Base-by-base conservation (phyloP, 2,113 vertebrate species). In the Gobio gobio region DNA sequence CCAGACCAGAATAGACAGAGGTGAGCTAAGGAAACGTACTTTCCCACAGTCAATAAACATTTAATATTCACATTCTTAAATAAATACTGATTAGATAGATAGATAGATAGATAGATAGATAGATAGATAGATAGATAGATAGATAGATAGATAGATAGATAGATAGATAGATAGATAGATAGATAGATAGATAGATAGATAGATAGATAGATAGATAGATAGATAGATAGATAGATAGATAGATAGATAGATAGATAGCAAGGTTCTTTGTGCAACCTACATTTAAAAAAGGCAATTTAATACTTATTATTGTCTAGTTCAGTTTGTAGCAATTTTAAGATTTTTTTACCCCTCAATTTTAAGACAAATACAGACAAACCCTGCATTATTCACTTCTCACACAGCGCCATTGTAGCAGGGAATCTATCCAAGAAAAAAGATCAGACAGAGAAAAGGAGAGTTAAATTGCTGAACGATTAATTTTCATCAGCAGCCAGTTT, bases 381-480 rank as follows among this genome's bases (percentile, higher is more conserved):
- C 63, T 9, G 12, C 36, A 18, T 51, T 49, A 51, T 49, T 22
- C 58, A 45, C 63, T 54, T 54, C 20, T 24, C 49, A 77, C 16
- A 22, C 75, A 43, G 51, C 75, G n/a, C 68, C 40, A 58, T 12
- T 12, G 24, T 56, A 12, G 29, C 47, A 59, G 36, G 16, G 29
- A 56, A 36, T 51, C 22, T 36, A 58, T 58, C 63, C 70, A 77
- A 83, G 68, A 56, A 83, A 40, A 87, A 75, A 73, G 14, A 82
- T 79, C 72, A 63, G 81, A 56, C 24, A 56, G 63, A 63, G 1
- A 51, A 12, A 56, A 85, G 85, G 26, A 68, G n/a, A 78, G 83
- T 81, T 87, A 85, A 83, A 87, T 87, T 86, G 82, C 63, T 54
- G 68, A 51, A 82, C 77, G 80, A 82, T 82, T 88, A 47, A 63